These are phyloP conservation scores for Pantherophis vulpinus DNA, from an alignment of 2,797 vertebrate genomes.

Conservation along the genomic window DNA sequence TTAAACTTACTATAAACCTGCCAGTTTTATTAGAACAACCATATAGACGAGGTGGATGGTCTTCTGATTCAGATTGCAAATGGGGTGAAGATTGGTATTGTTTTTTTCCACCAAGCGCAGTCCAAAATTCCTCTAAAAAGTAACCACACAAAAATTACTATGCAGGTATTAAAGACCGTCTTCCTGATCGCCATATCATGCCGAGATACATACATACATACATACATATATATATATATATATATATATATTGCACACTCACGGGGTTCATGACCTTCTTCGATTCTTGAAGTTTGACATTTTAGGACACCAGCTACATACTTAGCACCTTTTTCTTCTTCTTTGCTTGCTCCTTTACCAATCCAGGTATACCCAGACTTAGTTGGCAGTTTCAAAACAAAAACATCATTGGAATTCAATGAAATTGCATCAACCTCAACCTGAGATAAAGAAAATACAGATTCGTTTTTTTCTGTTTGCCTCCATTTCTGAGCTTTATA, in stretches of 20 bases:
- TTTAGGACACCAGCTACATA: constrained; percentile 75
- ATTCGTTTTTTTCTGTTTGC: constrained; percentile 22
- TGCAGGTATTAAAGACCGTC: too few relatives aligned
- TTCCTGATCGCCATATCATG: neutral
- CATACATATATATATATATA: too few relatives aligned
- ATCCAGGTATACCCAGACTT: constrained; percentile 80
- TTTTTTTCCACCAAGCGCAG: constrained; percentile 79
- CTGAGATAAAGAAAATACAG: constrained; percentile 60
- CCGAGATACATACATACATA: rapidly evolving
- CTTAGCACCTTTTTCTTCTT: constrained; percentile 80
- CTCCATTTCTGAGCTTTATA: neutral
- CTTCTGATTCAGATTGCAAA: constrained; percentile 71
- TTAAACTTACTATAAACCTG: constrained; percentile 80
- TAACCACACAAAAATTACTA: constrained; percentile 20
- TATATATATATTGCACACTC: constrained; percentile 11
- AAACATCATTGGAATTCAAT: constrained; percentile 88
- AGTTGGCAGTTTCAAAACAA: constrained; percentile 79
- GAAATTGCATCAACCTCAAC: constrained; percentile 77
- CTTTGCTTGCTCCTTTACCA: constrained; percentile 83
- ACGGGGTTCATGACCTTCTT: constrained; percentile 86
- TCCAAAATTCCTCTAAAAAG: constrained; percentile 83
- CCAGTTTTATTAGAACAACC: constrained; percentile 91
- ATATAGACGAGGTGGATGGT: constrained; percentile 79
- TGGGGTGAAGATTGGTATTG: constrained; percentile 82
- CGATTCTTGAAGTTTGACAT: constrained; percentile 69